Evolutionary conservation across 2,888 invertebrate genomes (phyloP).

Genomic region (Therioaphis trifolii): DNA sequence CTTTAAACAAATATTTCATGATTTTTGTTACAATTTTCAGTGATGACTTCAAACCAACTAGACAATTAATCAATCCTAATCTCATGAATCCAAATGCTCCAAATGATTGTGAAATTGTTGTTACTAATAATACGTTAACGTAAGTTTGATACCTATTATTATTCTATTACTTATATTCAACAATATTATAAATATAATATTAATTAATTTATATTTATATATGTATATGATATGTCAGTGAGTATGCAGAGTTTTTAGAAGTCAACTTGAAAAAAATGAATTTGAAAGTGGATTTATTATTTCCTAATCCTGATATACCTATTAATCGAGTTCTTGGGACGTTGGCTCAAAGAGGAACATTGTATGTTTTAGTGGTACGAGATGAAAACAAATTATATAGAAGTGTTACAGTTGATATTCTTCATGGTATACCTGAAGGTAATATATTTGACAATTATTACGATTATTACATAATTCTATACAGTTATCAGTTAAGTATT

Average conservation of each 20-base stretch:
- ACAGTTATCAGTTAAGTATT: no score
- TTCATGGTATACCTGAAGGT: conserved; percentile 93
- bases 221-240: conserved; percentile 73
- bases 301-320: conserved; percentile 90
- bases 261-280: conserved; percentile 81
- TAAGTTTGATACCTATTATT: conserved; percentile 70
- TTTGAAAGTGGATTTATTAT: conserved; percentile 86
- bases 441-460: no score
- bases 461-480: no score
- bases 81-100: conserved; percentile 65
- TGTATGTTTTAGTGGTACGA: conserved; percentile 89
- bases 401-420: conserved; percentile 88
- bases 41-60: conserved; percentile 49
- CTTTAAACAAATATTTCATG: background rate
- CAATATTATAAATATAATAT: no score
- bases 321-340: conserved; percentile 84
- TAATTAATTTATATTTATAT: no score
- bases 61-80: conserved; percentile 46
- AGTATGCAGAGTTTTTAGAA: conserved; percentile 91
- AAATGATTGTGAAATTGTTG: conserved; percentile 92
- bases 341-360: conserved; percentile 86
- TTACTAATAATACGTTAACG: conserved; percentile 84
- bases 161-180: background rate
- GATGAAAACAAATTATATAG: conserved; percentile 86
- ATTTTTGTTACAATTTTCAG: conserved; percentile 25